These are phyloP conservation scores for Chalcosyrphus nemorum DNA, from an alignment of 2,888 invertebrate species.

Conservation along the genomic window DNA sequence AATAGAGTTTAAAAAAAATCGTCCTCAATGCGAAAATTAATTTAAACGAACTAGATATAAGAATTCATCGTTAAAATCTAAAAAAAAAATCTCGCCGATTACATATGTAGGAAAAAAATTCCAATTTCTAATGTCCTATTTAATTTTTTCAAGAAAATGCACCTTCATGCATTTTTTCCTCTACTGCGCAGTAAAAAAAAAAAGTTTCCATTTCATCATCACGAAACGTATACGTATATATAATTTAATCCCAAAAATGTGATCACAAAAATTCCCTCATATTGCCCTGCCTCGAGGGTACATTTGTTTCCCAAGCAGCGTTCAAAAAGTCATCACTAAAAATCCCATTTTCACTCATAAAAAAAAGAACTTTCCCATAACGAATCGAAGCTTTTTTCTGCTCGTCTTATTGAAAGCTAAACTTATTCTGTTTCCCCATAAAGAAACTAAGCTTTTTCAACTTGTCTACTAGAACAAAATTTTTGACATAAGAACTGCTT, in stretches of 20 bases:
- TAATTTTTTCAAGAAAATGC: slow-evolving; percentile 25
- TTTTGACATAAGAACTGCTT: too few species aligned
- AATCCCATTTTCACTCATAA: not conserved
- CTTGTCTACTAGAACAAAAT: slow-evolving; percentile 29
- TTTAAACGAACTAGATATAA: slow-evolving; percentile 36
- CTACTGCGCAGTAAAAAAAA: slow-evolving; percentile 54
- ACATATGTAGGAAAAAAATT: too few species aligned
- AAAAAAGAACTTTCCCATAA: slow-evolving; percentile 1
- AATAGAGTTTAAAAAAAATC: slow-evolving; percentile 41
- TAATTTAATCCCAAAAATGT: not conserved
- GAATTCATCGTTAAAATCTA: slow-evolving; percentile 22
- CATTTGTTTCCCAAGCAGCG: not conserved
- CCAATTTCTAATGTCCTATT: too few species aligned
- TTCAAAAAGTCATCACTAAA: not conserved
- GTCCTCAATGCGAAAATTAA: slow-evolving; percentile 36
- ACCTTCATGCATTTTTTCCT: slow-evolving; percentile 1
- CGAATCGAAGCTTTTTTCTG: slow-evolving; percentile 57
- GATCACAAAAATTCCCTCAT: slow-evolving; percentile 13
- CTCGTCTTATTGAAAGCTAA: slow-evolving; percentile 59
- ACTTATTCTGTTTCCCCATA: slow-evolving; percentile 6
- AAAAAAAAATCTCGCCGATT: too few species aligned
- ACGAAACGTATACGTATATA: slow-evolving; percentile 34
- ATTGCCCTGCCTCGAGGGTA: not conserved
- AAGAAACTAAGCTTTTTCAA: slow-evolving; percentile 55
- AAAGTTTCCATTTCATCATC: slow-evolving; percentile 31